phyloP scores from a whole-genome alignment of 2,797 vertebrate species.

The Pampus argenteus region DNA sequence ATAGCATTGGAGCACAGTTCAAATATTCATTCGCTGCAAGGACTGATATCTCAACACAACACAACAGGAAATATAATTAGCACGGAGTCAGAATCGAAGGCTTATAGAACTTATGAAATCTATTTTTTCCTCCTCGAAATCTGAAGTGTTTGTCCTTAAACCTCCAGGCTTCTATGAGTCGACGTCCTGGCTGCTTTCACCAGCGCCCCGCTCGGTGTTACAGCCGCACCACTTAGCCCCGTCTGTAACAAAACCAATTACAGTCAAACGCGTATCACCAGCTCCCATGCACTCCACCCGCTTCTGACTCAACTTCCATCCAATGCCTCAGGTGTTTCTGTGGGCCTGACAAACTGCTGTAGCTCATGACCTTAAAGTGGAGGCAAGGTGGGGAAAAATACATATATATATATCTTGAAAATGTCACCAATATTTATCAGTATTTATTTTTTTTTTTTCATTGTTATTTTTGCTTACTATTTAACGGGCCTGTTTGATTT shows the following conservation, averaged over 20 bases:
- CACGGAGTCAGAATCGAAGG: constrained; percentile 14
- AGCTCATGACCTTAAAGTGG: constrained; percentile 31
- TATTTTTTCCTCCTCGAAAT: background rate
- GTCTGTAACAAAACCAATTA: constrained; percentile 66
- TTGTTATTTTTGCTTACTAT: constrained; percentile 9
- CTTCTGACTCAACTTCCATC: constrained; percentile 35
- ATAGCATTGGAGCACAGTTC: constrained; percentile 16
- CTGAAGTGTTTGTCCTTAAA: constrained; percentile 1
- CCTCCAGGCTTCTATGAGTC: constrained; percentile 4
- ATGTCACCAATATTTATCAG: constrained; percentile 6
- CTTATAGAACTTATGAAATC: constrained; percentile 4
- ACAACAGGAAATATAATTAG: constrained; percentile 59
- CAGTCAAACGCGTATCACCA: constrained; percentile 51
- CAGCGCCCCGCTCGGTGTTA: constrained; percentile 18
- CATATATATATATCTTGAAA: too few species aligned
- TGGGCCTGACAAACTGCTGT: constrained; percentile 32
- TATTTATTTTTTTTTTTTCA: constrained; percentile 9
- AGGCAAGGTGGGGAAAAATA: background rate
- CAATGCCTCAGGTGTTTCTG: constrained; percentile 56
- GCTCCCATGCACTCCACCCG: constrained; percentile 38
- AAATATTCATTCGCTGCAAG: constrained; percentile 43
- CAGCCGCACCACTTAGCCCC: constrained; percentile 48
- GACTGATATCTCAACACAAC: constrained; percentile 17
- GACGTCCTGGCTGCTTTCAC: constrained; percentile 24
- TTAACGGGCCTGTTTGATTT: constrained; percentile 36